Conservation (phyloP, 2,888 invertebrate genomes). For the Ferdinandea cuprea region DNA sequence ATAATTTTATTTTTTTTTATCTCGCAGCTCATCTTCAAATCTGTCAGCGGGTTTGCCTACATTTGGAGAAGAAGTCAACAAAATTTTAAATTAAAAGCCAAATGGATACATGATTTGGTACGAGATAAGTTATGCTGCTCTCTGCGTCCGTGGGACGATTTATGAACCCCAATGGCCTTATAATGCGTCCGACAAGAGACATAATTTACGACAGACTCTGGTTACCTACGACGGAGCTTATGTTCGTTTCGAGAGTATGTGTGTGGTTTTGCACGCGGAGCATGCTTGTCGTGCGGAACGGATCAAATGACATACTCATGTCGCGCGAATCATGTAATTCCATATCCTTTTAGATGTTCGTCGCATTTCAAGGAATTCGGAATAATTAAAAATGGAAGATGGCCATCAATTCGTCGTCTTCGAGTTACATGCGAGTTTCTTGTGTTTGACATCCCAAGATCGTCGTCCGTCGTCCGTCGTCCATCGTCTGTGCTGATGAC, state of each 20-base stretch:
- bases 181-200: slow-evolving; percentile 65
- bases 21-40: slow-evolving; percentile 57
- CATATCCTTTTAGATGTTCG: slow-evolving; percentile 52
- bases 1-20: slow-evolving; percentile 41
- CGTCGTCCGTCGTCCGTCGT: too few relatives aligned
- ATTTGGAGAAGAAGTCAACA: slow-evolving; percentile 36
- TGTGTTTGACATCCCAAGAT: slow-evolving; percentile 57
- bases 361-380: slow-evolving; percentile 57
- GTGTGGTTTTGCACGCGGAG: slow-evolving; percentile 43
- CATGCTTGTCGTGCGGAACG: slow-evolving; percentile 58
- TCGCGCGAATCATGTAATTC: slow-evolving; percentile 67
- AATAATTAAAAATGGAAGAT: slow-evolving; percentile 52
- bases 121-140: slow-evolving; percentile 48
- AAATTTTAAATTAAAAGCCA: slow-evolving; percentile 73
- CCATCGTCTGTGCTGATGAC: slow-evolving; percentile 63
- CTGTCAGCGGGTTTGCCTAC: slow-evolving; percentile 35
- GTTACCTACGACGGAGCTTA: background rate
- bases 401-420: slow-evolving; percentile 52
- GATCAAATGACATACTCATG: slow-evolving; percentile 68
- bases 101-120: slow-evolving; percentile 65
- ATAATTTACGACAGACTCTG: slow-evolving; percentile 59
- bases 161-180: slow-evolving; percentile 68
- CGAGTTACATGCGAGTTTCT: slow-evolving; percentile 32
- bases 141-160: slow-evolving; percentile 67
- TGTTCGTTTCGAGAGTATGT: slow-evolving; percentile 24